phyloP scores from a whole-genome alignment of 2,113 vertebrate species.

The Prionailurus viverrinus region DNA sequence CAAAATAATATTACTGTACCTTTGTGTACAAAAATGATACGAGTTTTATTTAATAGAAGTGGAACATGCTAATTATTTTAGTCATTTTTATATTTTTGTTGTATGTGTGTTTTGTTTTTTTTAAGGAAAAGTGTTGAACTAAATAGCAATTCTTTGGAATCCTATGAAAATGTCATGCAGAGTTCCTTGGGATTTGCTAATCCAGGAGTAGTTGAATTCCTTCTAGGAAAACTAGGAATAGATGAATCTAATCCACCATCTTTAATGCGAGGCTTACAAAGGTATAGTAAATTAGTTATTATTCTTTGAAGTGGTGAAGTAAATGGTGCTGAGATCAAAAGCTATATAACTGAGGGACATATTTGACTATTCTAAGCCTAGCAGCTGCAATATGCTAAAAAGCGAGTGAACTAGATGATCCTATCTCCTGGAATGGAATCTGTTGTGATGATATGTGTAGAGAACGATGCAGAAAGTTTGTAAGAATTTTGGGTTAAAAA shows the following conservation, averaged over 20 bases:
- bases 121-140: conserved; percentile 91
- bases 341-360: background rate
- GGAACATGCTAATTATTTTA: background rate
- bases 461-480: background rate
- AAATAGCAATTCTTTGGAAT: conserved; percentile 89
- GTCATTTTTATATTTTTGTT: conserved; percentile 26
- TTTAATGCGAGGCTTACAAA: conserved; percentile 97
- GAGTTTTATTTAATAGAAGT: conserved; percentile 32
- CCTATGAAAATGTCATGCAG: conserved; percentile 92
- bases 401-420: background rate
- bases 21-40: conserved; percentile 22
- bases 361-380: background rate
- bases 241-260: conserved; percentile 95
- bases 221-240: conserved; percentile 94
- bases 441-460: background rate
- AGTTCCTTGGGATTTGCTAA: conserved; percentile 95
- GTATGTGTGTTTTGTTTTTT: fast-evolving
- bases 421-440: background rate
- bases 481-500: background rate
- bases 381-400: background rate
- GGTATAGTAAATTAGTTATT: conserved; percentile 87
- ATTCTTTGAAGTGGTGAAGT: background rate
- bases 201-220: conserved; percentile 95
- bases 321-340: background rate
- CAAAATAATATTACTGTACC: background rate